Conservation (phyloP, 2,113 vertebrate species). For the Lonchura striata region DNA sequence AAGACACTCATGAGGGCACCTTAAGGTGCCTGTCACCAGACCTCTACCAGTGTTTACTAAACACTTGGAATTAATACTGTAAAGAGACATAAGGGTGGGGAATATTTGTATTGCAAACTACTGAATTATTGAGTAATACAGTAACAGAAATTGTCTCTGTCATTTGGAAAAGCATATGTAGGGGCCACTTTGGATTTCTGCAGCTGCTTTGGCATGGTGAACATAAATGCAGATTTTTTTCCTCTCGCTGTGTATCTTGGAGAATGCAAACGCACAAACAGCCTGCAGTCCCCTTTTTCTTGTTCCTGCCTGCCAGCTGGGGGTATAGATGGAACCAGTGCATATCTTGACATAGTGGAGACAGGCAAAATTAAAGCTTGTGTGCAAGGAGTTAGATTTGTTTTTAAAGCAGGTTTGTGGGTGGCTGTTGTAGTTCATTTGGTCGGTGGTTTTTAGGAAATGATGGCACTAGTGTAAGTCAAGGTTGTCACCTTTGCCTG, state of each 20-base stretch:
- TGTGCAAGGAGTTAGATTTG: background rate
- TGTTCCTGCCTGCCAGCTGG: background rate
- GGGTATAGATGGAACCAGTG: background rate
- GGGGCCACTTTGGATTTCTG: background rate
- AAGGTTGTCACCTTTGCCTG: background rate
- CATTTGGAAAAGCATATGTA: background rate
- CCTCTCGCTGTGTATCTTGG: background rate
- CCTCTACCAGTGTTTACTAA: background rate
- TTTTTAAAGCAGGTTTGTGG: background rate
- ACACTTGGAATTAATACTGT: background rate
- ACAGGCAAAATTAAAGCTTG: background rate
- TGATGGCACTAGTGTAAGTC: background rate
- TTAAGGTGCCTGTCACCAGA: background rate
- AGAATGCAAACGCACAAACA: background rate
- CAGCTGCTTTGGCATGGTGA: background rate
- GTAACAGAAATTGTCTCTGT: background rate
- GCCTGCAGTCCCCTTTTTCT: background rate
- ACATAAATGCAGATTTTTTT: background rate
- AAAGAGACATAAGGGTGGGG: background rate
- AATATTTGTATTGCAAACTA: background rate
- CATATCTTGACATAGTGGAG: background rate
- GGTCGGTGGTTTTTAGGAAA: background rate
- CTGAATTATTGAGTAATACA: background rate
- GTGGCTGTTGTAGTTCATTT: background rate
- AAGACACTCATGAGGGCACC: background rate